phyloP scores from a whole-genome alignment of 2,113 vertebrate species.

The Hippolais icterina region DNA sequence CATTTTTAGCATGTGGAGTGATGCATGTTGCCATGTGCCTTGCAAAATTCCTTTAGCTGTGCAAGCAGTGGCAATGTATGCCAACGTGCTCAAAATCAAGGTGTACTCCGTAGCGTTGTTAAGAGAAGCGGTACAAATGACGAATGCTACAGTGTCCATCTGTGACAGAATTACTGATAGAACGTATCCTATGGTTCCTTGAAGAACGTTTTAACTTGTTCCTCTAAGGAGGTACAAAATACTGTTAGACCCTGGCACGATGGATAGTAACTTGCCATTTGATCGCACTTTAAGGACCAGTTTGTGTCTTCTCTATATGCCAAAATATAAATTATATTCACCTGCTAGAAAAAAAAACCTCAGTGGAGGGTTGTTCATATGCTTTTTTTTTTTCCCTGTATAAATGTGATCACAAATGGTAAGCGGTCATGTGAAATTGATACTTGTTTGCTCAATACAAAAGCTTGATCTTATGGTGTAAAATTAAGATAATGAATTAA shows the following conservation, averaged over 20 bases:
- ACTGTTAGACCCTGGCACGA: background rate
- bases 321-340: background rate
- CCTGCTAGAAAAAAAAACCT: background rate
- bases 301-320: background rate
- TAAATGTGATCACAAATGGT: background rate
- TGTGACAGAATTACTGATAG: background rate
- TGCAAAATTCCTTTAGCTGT: background rate
- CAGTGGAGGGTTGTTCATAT: fast-evolving
- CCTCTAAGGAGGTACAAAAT: background rate
- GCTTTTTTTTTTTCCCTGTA: background rate
- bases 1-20: conserved; percentile 31
- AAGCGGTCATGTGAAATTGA: background rate
- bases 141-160: background rate
- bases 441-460: background rate
- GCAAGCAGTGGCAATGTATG: background rate
- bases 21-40: conserved; percentile 39
- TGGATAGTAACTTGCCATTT: background rate
- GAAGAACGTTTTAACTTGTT: background rate
- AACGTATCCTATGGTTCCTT: fast-evolving
- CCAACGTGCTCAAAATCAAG: background rate
- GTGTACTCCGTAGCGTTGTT: background rate
- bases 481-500: background rate
- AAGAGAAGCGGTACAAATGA: background rate
- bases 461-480: background rate
- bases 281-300: background rate